Evolutionary conservation across 2,797 vertebrate genomes (phyloP), one percentile per base, ranked within the genome.

Genomic region (Vireo griseus): DNA sequence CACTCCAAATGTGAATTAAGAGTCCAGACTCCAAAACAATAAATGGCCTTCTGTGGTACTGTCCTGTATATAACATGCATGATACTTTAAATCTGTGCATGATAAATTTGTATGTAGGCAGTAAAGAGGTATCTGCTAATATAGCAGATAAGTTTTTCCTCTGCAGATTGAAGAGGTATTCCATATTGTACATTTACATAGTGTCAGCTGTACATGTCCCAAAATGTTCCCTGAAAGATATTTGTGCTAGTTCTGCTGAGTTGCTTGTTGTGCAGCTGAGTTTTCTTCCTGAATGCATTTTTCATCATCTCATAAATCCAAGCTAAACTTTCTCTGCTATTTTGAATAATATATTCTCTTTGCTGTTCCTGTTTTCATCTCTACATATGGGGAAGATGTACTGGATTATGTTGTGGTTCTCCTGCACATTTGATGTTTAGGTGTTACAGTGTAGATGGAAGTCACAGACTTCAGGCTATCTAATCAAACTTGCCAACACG

Each of bases 281-380:
- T 90, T 85, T 85, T 88, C 75, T 82, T 87, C 50, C 44, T 86
- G 73, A 87, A 59, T 67, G 59, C 54, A 11, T 93, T 93, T 92
- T 87, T 85, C n/a, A 52, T 57, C 9, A 44, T 83, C 86, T 85
- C 28, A 33, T 68, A 79, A 76, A 94, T 39, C 29, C 52, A 79
- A 85, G 59, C 84, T 89, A 74, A 91, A 77, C 57, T 71, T 84
- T 65, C 50, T 79, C n/a, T 88, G 61, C 90, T 71, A 1, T 73
- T 93, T 83, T 54, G 76, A 82, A 47, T 69, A 79, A 73, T 66
- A 21, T 1, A 31, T 63, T 85, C 39, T 68, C 37, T 85, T 71
- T 77, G 21, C 80, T 90, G 16, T 79, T 90, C 25, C 54, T 77
- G 28, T 76, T 93, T 76, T 74, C 65, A 37, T 66, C 81, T 73